Percentiles rank a stretch among this genome's conserved stretches.
phyloP scores from a whole-genome alignment of 1,140 invertebrate species.

The Penaeus vannamei region DNA sequence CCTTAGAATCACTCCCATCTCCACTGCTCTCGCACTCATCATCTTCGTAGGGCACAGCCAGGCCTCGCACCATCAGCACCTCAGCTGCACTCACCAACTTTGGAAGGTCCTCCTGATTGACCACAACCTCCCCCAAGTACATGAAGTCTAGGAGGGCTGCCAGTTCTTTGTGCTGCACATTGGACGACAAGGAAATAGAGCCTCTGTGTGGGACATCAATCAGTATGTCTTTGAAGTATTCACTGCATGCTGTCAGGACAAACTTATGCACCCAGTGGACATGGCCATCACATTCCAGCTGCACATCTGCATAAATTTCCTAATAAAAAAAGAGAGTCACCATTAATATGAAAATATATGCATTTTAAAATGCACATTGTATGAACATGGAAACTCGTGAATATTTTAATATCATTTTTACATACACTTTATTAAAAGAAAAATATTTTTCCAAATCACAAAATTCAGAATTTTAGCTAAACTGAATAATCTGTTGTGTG shows the following conservation, averaged over 20 bases:
- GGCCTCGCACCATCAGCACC: conserved; percentile 52
- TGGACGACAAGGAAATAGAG: conserved; percentile 41
- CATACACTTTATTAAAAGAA: too few relatives aligned
- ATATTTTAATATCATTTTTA: too few relatives aligned
- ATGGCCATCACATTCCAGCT: conserved; percentile 53
- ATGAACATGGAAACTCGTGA: too few relatives aligned
- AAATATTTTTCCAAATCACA: too few relatives aligned
- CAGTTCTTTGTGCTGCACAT: conserved; percentile 48
- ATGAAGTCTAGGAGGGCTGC: conserved; percentile 56
- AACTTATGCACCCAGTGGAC: conserved; percentile 61
- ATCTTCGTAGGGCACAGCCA: conserved; percentile 57
- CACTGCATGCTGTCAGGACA: conserved; percentile 54
- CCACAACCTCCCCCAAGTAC: conserved; percentile 53
- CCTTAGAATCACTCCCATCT: not conserved
- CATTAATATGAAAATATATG: not conserved
- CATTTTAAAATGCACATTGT: not conserved
- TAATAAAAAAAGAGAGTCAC: conserved; percentile 17
- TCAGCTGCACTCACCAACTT: conserved; percentile 52
- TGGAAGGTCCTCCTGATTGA: conserved; percentile 43
- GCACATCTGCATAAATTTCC: conserved; percentile 53
- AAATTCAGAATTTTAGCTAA: too few relatives aligned
- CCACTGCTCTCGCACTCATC: conserved; percentile 26
- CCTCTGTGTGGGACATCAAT: conserved; percentile 49
- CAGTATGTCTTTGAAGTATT: conserved; percentile 54
- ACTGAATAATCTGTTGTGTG: too few relatives aligned